Base-by-base conservation (phyloP, 92 coral and sea anemone genomes). In the Porites cylindrica region DNA sequence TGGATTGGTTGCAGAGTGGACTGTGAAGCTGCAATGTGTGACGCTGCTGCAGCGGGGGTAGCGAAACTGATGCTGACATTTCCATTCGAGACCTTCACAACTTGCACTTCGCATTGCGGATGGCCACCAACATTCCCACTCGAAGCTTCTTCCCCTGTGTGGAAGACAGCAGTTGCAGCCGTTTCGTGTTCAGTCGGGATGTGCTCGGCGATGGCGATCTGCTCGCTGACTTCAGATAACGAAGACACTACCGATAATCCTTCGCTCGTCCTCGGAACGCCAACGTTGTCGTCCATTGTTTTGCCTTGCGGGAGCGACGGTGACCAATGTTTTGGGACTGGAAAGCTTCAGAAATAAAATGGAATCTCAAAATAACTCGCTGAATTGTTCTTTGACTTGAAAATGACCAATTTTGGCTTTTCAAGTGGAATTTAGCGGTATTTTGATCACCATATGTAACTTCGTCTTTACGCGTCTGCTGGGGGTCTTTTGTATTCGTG, bases 181-280 rank as follows among this genome's bases (percentile, higher is more conserved):
- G 90, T 79, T 60, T 97, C 99, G 98, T 97, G 99, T 88, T 92
- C 99, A 72, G 90, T 97, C 99, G 99, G 99, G 90, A 97, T 94
- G 90, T 92, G 95, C 81, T 97, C 99, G 99, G 99, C 91, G 88
- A 97, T 95, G 87, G 98, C 98, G 98, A 97, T 97, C 91, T 97
- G 99, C 86, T 97, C 96, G 98, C 98, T 93, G 88, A 95, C 98
- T 91, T 93, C 98, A 92, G 96, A 90, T 95, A 95, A 95, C 98
- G 98, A 95, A 93, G 98, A 83, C 96, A 95, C 96, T 73, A 94
- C 98, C 96, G 98, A 95, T 91, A 95, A 86, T 72, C 98, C 98
- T 89, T 95, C 98, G 93, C 85, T 86, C 85, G 98, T 79, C 94
- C 98, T 95, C 98, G 98, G 98, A 90, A 93, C 98, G 89, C 87